Evolutionary conservation across 2,797 vertebrate genomes (phyloP).

Genomic region (Alfaro cultratus): DNA sequence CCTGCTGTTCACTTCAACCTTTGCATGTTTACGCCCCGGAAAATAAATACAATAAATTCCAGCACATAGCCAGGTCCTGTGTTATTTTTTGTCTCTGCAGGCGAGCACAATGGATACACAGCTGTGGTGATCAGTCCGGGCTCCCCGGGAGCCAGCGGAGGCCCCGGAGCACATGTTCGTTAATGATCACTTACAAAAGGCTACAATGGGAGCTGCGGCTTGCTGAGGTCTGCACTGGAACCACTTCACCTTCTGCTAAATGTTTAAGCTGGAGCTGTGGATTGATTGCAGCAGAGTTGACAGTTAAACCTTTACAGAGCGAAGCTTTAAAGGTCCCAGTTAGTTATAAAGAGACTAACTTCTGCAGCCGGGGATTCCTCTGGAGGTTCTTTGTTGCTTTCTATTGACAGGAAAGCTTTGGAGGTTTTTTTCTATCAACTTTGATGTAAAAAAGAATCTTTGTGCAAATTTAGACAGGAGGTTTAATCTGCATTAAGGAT

Average conservation of each 20-base stretch:
- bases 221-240: conserved; percentile 66
- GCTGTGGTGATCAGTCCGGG: conserved; percentile 70
- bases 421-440: background rate
- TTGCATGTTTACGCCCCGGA: conserved; percentile 52
- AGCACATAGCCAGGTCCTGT: conserved; percentile 60
- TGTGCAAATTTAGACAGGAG: background rate
- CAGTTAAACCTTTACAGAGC: conserved; percentile 39
- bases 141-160: conserved; percentile 70
- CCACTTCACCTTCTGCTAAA: conserved; percentile 72
- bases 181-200: conserved; percentile 79
- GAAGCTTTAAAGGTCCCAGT: conserved; percentile 25
- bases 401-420: background rate
- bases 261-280: conserved; percentile 63
- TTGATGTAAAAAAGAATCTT: background rate
- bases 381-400: background rate
- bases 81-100: conserved; percentile 67
- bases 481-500: conserved; percentile 10
- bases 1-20: conserved; percentile 17
- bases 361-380: background rate
- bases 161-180: conserved; percentile 75
- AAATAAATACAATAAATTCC: conserved; percentile 76
- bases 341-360: conserved; percentile 17
- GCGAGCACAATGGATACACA: conserved; percentile 75
- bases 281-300: conserved; percentile 63
- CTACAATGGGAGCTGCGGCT: conserved; percentile 67